These are phyloP conservation scores for Turritopsis rubra DNA, from an alignment of 30 jellyfish, hydroid and myxozoan genomes.

Conservation along the genomic window DNA sequence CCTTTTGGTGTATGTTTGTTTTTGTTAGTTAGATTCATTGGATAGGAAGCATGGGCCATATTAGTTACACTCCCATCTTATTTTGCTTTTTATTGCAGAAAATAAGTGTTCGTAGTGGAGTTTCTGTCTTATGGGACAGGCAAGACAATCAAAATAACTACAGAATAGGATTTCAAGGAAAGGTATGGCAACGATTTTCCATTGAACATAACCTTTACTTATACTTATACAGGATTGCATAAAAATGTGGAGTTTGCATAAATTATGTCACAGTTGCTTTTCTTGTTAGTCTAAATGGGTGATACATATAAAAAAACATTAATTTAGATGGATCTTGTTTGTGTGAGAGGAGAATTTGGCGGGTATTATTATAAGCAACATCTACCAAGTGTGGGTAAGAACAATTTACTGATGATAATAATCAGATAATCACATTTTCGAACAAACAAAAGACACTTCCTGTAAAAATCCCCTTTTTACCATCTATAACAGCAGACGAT, in stretches of 20 bases:
- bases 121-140: slow-evolving; percentile 18
- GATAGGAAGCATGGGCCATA: no score
- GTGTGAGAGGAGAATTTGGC: slow-evolving; percentile 24
- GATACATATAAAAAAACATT: no score
- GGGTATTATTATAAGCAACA: slow-evolving; percentile 22
- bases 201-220: no score
- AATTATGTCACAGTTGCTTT: no score
- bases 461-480: no score
- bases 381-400: slow-evolving; percentile 12
- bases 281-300: no score
- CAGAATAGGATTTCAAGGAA: slow-evolving; percentile 35
- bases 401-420: not conserved
- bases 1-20: slow-evolving; percentile 1
- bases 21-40: no score
- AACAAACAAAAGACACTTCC: no score
- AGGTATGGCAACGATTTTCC: slow-evolving; percentile 2
- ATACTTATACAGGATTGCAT: no score
- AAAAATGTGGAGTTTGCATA: not conserved
- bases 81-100: not conserved
- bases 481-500: no score
- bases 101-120: slow-evolving; percentile 26
- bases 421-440: no score
- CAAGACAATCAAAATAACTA: slow-evolving; percentile 15
- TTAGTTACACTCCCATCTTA: no score
- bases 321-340: slow-evolving; percentile 21